Evolutionary conservation across 2,113 vertebrate genomes (phyloP).

Genomic region (Podiceps cristatus): DNA sequence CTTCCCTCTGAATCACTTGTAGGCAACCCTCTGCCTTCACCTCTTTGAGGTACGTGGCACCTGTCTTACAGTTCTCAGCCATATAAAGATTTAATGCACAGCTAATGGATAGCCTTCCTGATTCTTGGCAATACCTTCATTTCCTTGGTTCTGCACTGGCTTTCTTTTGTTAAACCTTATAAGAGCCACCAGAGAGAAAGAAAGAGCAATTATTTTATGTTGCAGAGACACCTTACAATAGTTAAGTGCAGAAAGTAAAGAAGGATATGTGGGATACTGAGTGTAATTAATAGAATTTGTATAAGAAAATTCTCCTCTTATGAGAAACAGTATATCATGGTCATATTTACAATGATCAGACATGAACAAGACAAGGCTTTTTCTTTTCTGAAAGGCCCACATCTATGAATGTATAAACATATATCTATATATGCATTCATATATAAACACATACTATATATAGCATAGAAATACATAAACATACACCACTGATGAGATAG

Average conservation of each 20-base stretch:
- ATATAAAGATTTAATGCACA: neutral
- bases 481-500: neutral
- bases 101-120: neutral
- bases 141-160: neutral
- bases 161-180: neutral
- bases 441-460: neutral
- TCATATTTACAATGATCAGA: neutral
- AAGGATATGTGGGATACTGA: neutral
- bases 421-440: neutral
- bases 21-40: neutral
- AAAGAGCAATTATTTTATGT: neutral
- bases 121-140: neutral
- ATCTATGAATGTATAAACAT: neutral
- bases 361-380: neutral
- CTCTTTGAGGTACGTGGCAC: neutral
- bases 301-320: neutral
- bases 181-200: neutral
- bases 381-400: neutral
- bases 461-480: neutral
- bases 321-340: neutral
- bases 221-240: neutral
- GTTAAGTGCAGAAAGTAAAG: neutral
- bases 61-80: neutral
- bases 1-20: neutral
- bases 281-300: neutral